Evolutionary conservation across 1,140 invertebrate species (phyloP), one percentile per base, ranked within the genome.

Genomic region (Elymnias hypermnestra): DNA sequence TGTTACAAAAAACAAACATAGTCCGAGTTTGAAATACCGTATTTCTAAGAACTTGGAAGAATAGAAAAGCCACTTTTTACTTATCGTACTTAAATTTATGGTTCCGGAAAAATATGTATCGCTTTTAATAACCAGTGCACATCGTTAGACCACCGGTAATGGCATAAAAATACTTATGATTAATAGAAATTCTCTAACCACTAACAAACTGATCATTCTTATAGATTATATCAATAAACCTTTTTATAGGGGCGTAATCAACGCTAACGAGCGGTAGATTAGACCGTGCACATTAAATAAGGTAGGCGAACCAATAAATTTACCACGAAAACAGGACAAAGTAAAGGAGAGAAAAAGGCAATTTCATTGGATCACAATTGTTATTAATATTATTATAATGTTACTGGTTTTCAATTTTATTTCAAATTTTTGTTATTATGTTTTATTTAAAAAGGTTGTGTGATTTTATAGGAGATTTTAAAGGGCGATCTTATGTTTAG

Each of bases 231-330:
- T 35, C 36, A 57, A 45, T 46, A 52, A 48, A 48, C 40, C 28
- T 42, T 47, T 46, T 42, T 57, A 49, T 49, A 49, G 45, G 50
- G 55, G 50, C 46, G 46, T 46, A 57, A 53, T 53, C 35, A 57
- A 37, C 38, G 38, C 41, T 53, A 57, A 53, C 45, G 55, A 57
- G 54, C 28, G 26, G 36, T 21, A 42, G 55, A 53, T 57, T 53
- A 53, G 49, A 46, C 35, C 44, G 45, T 19, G 19, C 44, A 42
- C 45, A 37, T 42, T 39, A 33, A 47, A 15, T 35, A 6, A 6
- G 12, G 17, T 36, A 36, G 33, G 33, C 2, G 5, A 3, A 2
- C 33, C 33, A 19, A 3, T 9, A 4, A 9, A 3, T 9, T 36
- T 15, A 15, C 8, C 7, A 2, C 7, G 5, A 19, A 35, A 12